These are phyloP conservation scores for Pandemis corylana DNA, from an alignment of 2,888 invertebrate species.

Conservation along the genomic window DNA sequence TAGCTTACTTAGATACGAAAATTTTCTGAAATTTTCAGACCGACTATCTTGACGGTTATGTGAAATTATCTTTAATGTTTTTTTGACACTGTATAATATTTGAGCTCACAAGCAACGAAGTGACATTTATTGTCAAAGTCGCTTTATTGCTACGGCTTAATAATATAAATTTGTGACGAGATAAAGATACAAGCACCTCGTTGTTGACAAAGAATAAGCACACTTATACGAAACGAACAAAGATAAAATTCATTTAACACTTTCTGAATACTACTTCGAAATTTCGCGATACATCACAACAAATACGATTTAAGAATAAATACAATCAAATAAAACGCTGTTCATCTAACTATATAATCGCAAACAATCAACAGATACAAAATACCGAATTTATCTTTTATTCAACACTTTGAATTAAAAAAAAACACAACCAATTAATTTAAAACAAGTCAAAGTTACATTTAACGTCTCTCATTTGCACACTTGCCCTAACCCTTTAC, in stretches of 20 bases:
- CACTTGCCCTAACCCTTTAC: conserved; percentile 53
- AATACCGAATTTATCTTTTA: conserved; percentile 13
- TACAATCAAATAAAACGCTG: conserved; percentile 32
- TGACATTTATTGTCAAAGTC: neutral
- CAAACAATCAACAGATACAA: conserved; percentile 30
- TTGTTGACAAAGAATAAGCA: conserved; percentile 19
- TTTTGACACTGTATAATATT: neutral
- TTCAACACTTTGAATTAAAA: conserved; percentile 2
- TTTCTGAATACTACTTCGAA: conserved; percentile 1
- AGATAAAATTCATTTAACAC: conserved; percentile 6
- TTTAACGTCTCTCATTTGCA: conserved; percentile 50
- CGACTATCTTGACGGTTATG: too few species aligned
- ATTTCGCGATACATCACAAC: conserved; percentile 29
- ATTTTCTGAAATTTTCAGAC: too few species aligned
- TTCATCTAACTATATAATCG: conserved; percentile 24
- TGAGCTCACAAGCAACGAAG: neutral
- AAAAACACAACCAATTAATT: conserved; percentile 27
- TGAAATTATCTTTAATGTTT: too few species aligned
- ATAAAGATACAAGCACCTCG: conserved; percentile 23
- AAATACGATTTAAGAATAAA: conserved; percentile 21
- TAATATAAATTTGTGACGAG: conserved; percentile 26
- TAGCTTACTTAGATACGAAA: too few species aligned
- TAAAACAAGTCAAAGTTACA: conserved; percentile 35
- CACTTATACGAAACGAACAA: conserved; percentile 10
- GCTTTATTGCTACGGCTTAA: neutral